phyloP scores from a whole-genome alignment of 30 jellyfish, hydroid and myxozoan species.

The Aurelia aurita region DNA sequence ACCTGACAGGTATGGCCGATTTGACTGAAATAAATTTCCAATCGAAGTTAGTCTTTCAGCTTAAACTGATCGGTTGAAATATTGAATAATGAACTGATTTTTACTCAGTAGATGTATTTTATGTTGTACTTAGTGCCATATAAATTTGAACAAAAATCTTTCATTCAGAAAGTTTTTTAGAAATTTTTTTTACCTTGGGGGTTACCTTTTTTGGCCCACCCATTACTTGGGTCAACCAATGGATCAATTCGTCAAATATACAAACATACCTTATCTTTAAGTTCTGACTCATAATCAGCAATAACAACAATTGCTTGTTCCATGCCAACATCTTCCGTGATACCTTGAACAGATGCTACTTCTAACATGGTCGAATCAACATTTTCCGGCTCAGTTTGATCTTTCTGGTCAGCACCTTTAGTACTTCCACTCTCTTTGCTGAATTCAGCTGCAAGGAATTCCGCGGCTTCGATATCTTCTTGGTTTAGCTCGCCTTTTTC shows the following conservation, averaged over 20 bases:
- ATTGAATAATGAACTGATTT: no score
- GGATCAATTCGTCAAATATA: background rate
- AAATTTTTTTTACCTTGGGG: no score
- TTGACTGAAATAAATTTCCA: no score
- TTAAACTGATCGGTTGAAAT: no score
- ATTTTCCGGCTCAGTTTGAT: slow-evolving; percentile 19
- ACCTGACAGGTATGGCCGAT: no score
- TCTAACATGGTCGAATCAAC: slow-evolving; percentile 55
- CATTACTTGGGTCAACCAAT: background rate
- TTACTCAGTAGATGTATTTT: no score
- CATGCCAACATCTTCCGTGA: slow-evolving; percentile 5
- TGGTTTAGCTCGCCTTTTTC: slow-evolving; percentile 29
- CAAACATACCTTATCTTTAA: background rate
- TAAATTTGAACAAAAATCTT: no score
- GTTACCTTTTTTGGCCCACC: no score
- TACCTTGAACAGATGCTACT: slow-evolving; percentile 57
- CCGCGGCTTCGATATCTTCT: slow-evolving; percentile 66
- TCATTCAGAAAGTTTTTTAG: no score
- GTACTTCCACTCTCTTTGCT: slow-evolving; percentile 38
- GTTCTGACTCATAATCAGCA: background rate
- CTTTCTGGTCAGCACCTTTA: slow-evolving; percentile 25
- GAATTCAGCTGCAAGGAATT: slow-evolving; percentile 62
- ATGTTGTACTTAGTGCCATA: no score
- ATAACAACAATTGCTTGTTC: slow-evolving; percentile 13
- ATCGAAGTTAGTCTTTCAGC: no score